Evolutionary conservation across 2,113 vertebrate genomes (phyloP).

Genomic region (Eidolon helvum): DNA sequence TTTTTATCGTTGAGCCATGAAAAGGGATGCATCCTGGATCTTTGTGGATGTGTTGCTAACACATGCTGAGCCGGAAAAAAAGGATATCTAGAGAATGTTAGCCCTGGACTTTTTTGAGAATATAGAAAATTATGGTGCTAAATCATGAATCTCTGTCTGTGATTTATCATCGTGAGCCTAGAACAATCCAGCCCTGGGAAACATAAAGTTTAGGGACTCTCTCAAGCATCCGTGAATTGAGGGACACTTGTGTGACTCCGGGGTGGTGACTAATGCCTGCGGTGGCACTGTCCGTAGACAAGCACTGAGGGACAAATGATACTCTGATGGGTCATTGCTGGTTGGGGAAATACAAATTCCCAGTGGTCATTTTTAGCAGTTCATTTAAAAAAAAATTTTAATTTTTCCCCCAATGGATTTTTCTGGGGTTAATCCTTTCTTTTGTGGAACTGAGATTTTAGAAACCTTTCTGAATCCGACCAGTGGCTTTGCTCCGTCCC

Average conservation of each 20-base stretch:
- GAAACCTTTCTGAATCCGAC: not conserved
- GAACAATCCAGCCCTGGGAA: not conserved
- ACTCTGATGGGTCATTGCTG: not conserved
- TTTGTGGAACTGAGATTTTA: not conserved
- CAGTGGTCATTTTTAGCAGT: not conserved
- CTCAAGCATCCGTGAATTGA: not conserved
- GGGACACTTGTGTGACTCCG: not conserved
- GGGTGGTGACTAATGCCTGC: not conserved
- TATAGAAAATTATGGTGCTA: not conserved
- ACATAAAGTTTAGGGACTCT: not conserved
- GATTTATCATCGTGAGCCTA: not conserved
- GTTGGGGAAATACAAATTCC: not conserved
- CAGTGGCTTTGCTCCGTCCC: not conserved
- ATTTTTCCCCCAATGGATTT: not conserved
- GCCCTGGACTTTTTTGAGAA: not conserved
- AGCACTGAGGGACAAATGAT: fast-evolving
- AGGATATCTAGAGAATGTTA: not conserved
- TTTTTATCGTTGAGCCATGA: not conserved
- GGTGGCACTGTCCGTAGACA: not conserved
- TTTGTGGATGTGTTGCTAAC: not conserved
- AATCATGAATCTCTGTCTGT: not conserved
- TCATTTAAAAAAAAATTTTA: not conserved
- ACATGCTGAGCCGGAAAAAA: not conserved
- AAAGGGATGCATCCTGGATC: not conserved
- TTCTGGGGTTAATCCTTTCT: not conserved